phyloP scores from a whole-genome alignment of 2,888 invertebrate species.

The Hypercompe scribonia region DNA sequence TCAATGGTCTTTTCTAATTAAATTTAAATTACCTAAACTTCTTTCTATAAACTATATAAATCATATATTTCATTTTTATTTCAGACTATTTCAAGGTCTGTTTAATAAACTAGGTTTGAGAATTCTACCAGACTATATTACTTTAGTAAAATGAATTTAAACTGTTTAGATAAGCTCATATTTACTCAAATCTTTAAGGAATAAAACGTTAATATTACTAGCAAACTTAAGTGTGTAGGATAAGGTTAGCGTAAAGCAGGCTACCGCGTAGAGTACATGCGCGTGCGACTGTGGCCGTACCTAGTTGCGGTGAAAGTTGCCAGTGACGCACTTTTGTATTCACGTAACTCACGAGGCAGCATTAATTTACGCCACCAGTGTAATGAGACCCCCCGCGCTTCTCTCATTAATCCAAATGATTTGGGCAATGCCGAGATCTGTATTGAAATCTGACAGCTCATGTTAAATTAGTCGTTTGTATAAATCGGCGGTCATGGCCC shows the following conservation, averaged over 20 bases:
- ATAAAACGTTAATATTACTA: conserved; percentile 18
- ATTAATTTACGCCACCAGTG: conserved; percentile 73
- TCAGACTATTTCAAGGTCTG: background rate
- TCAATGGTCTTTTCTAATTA: background rate
- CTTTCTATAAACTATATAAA: background rate
- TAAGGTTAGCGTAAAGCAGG: conserved; percentile 49
- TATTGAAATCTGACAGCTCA: conserved; percentile 63
- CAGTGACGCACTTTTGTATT: conserved; percentile 81
- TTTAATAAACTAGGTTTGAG: background rate
- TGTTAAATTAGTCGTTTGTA: conserved; percentile 64
- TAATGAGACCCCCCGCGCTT: conserved; percentile 62
- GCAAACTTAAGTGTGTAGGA: conserved; percentile 37
- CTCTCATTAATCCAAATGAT: conserved; percentile 60
- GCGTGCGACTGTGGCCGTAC: conserved; percentile 51
- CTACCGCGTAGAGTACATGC: conserved; percentile 50
- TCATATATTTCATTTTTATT: background rate
- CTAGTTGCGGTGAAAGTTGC: conserved; percentile 80
- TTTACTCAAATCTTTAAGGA: conserved; percentile 17
- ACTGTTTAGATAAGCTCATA: background rate
- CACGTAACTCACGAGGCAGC: conserved; percentile 70
- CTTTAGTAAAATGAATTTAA: background rate
- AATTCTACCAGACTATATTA: background rate
- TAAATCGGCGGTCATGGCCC: conserved; percentile 73
- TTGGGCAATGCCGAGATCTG: conserved; percentile 52
- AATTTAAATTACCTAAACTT: background rate